Evolutionary conservation across 2,797 vertebrate genomes (phyloP).

Genomic region (Parotocinclus haroldoi): DNA sequence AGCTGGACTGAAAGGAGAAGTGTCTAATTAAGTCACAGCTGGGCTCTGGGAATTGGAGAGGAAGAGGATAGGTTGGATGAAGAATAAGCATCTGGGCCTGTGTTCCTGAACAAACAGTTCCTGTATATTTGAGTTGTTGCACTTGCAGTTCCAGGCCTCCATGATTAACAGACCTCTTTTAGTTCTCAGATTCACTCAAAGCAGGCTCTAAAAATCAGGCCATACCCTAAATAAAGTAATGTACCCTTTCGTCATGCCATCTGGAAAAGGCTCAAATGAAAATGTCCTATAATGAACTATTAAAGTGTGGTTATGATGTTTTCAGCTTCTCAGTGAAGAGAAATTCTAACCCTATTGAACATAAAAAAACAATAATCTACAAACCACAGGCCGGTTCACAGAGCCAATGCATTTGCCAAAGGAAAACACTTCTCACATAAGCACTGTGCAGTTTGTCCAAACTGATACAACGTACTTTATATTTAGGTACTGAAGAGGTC

Average conservation of each 20-base stretch:
- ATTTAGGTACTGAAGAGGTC: slow-evolving; percentile 63
- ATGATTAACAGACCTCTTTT: neutral
- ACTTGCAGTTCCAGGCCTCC: neutral
- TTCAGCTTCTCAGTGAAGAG: too few species aligned
- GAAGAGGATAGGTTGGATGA: slow-evolving; percentile 22
- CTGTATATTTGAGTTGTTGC: slow-evolving; percentile 1
- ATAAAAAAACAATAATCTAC: slow-evolving; percentile 25
- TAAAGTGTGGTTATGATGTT: too few species aligned
- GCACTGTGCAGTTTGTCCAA: slow-evolving; percentile 65
- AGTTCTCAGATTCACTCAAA: slow-evolving; percentile 8
- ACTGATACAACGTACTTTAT: slow-evolving; percentile 62
- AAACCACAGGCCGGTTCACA: slow-evolving; percentile 41
- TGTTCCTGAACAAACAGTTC: slow-evolving; percentile 4
- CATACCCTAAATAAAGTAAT: slow-evolving; percentile 17
- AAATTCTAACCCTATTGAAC: too few species aligned
- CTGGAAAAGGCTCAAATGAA: too few species aligned
- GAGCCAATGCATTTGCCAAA: slow-evolving; percentile 27
- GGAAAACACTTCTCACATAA: slow-evolving; percentile 56
- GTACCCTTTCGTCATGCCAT: neutral
- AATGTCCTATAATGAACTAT: too few species aligned
- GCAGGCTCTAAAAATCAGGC: slow-evolving; percentile 9
- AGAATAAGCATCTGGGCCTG: slow-evolving; percentile 38
- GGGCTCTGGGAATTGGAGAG: slow-evolving; percentile 31
- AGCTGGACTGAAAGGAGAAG: slow-evolving; percentile 48
- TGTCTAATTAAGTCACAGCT: slow-evolving; percentile 50